Percentiles rank a stretch among this genome's conserved stretches.
These are phyloP conservation scores for Nipponacmea schrenckii DNA, from an alignment of 2,888 invertebrate species.

Conservation along the genomic window DNA sequence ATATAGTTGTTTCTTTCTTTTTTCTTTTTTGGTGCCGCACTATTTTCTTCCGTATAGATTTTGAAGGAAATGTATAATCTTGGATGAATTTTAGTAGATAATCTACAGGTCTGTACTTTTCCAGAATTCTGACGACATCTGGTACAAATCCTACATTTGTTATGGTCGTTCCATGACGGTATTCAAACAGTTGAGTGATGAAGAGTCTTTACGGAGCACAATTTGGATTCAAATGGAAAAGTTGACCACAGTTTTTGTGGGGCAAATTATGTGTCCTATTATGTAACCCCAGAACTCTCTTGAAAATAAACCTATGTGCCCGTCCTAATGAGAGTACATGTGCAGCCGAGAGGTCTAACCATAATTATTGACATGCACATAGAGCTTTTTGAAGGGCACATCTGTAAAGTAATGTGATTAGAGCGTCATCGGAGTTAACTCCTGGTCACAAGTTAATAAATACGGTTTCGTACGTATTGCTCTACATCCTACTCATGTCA, in stretches of 20 bases:
- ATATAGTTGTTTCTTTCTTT: too few species aligned
- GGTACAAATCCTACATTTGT: neutral
- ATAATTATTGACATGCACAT: constrained; percentile 8
- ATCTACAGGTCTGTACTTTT: neutral
- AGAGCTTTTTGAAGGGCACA: constrained; percentile 1
- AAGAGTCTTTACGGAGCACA: neutral
- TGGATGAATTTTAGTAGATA: neutral
- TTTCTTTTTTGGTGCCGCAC: neutral
- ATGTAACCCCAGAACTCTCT: neutral
- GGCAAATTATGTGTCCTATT: neutral
- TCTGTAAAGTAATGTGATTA: neutral
- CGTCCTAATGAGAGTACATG: neutral
- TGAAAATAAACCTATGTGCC: neutral
- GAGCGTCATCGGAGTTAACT: neutral
- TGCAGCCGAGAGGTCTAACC: neutral
- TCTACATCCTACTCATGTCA: neutral
- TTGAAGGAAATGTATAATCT: neutral
- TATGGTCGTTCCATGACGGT: neutral
- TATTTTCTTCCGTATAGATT: neutral
- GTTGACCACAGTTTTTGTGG: neutral
- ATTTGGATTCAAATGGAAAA: neutral
- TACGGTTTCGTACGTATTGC: neutral
- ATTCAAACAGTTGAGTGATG: too few species aligned
- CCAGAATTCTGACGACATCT: neutral
- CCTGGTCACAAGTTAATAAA: neutral